Conservation (phyloP, 2,113 vertebrate genomes). For the Tinamus guttatus region DNA sequence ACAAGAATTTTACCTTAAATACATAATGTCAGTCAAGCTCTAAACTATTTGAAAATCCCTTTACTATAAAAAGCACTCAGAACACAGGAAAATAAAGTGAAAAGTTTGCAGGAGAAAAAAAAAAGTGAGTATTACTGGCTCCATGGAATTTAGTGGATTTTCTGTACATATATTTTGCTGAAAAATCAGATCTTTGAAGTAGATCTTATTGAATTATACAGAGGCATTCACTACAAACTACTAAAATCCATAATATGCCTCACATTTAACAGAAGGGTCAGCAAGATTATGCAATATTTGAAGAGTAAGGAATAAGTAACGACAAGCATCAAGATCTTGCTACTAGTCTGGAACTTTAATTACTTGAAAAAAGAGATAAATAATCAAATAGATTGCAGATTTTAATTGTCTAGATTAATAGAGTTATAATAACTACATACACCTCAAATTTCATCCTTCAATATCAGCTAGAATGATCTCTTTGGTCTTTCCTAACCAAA, state of each 20-base stretch:
- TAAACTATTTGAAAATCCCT: neutral
- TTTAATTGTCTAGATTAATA: neutral
- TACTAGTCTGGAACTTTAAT: neutral
- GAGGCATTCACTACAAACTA: neutral
- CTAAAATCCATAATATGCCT: neutral
- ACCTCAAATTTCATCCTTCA: neutral
- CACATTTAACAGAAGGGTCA: neutral
- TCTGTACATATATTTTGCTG: neutral
- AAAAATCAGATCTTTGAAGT: neutral
- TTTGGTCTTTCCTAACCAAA: neutral
- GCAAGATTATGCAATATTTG: neutral
- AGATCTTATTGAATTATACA: neutral
- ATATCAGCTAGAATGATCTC: neutral
- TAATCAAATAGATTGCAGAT: neutral
- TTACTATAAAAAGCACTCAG: neutral
- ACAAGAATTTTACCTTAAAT: conserved; percentile 5
- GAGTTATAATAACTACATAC: neutral
- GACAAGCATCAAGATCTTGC: neutral
- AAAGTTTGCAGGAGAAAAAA: neutral
- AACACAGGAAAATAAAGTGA: neutral
- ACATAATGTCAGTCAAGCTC: neutral
- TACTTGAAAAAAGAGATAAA: conserved; percentile 14
- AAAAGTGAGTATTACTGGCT: neutral
- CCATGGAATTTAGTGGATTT: neutral
- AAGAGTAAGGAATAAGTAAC: neutral